Evolutionary conservation across 2,888 invertebrate species (phyloP).

Genomic region (Lepidocyrtinus sp.): DNA sequence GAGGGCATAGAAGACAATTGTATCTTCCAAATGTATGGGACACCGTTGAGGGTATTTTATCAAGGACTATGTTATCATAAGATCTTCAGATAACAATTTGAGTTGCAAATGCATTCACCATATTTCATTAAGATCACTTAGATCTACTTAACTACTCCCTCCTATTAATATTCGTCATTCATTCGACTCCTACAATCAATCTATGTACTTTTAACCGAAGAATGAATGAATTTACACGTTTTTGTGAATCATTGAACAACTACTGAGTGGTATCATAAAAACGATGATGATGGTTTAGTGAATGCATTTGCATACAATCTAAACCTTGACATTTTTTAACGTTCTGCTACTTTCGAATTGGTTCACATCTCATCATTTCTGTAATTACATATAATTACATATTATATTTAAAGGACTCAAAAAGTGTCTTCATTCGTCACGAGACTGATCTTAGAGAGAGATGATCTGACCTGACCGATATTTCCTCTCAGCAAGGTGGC

Average conservation of each 20-base stretch:
- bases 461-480: neutral
- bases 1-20: too few species aligned
- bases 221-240: neutral
- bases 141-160: too few species aligned
- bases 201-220: neutral
- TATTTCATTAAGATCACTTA: neutral
- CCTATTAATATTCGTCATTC: neutral
- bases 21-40: neutral
- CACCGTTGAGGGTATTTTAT: too few species aligned
- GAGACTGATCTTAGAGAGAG: constrained; percentile 1
- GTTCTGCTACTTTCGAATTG: neutral
- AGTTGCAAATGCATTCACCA: constrained; percentile 1
- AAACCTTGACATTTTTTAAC: neutral
- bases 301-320: neutral
- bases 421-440: constrained; percentile 18
- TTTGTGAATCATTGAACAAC: constrained; percentile 47
- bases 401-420: neutral
- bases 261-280: constrained; percentile 56
- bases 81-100: neutral
- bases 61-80: too few species aligned
- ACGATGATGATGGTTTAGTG: neutral
- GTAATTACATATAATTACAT: neutral
- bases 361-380: neutral
- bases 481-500: too few species aligned
- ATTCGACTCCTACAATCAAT: neutral